Evolutionary conservation across 2,797 vertebrate genomes (phyloP).

Genomic region (Cetoscarus ocellatus): DNA sequence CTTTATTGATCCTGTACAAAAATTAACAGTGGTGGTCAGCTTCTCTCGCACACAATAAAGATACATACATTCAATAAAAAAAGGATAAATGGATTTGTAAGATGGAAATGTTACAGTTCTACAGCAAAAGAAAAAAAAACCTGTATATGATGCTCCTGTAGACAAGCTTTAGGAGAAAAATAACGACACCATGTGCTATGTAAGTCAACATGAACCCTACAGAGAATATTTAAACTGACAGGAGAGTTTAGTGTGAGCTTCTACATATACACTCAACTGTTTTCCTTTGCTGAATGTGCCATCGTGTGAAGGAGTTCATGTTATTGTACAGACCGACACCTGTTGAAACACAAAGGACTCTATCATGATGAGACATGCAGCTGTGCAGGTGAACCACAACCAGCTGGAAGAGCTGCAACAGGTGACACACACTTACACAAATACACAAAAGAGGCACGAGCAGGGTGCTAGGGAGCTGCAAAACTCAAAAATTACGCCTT

Average conservation of each 20-base stretch:
- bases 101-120: too few relatives aligned
- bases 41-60: too few relatives aligned
- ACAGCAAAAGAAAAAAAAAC: background rate
- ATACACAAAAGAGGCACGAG: constrained; percentile 18
- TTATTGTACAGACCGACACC: constrained; percentile 68
- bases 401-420: constrained; percentile 52
- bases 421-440: constrained; percentile 49
- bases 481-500: too few relatives aligned
- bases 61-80: too few relatives aligned
- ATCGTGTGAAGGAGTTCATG: constrained; percentile 35
- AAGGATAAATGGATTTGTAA: too few relatives aligned
- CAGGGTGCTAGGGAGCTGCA: background rate
- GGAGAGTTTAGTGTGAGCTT: background rate
- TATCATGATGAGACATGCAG: constrained; percentile 75
- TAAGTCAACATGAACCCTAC: background rate
- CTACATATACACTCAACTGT: background rate
- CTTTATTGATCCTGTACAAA: too few relatives aligned
- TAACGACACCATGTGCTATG: background rate
- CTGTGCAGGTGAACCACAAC: constrained; percentile 74
- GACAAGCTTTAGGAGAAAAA: background rate
- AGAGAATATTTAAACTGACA: background rate
- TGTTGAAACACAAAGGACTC: constrained; percentile 67
- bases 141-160: background rate
- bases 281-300: constrained; percentile 18
- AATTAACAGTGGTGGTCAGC: too few relatives aligned